phyloP scores from a whole-genome alignment of 2,797 vertebrate species.

The Acanthornis magna region DNA sequence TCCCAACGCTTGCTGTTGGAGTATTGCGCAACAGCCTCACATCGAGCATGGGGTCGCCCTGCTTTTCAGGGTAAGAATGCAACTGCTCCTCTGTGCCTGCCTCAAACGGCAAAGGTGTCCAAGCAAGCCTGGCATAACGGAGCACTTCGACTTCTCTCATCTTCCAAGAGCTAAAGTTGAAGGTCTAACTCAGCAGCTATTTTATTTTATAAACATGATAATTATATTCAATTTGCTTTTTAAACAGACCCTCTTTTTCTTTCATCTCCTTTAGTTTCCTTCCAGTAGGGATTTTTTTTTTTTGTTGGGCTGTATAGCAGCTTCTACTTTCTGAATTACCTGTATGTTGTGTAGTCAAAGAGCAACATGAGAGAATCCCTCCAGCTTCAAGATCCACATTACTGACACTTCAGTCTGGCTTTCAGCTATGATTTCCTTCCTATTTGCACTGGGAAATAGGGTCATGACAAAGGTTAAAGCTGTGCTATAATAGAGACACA shows the following conservation, averaged over 20 bases:
- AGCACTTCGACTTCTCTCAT: background rate
- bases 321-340: background rate
- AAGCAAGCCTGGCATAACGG: background rate
- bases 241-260: background rate
- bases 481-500: background rate
- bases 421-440: background rate
- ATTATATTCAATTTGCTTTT: background rate
- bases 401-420: background rate
- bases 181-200: background rate
- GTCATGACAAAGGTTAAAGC: background rate
- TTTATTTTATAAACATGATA: background rate
- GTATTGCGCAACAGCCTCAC: background rate
- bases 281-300: background rate
- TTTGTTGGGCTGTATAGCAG: background rate
- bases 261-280: background rate
- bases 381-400: background rate
- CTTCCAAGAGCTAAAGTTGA: background rate
- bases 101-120: background rate
- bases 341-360: background rate
- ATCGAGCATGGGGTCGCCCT: accelerated
- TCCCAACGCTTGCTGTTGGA: background rate
- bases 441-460: background rate
- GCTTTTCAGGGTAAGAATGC: background rate
- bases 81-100: background rate
- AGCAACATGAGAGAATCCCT: background rate